These are phyloP conservation scores for Prionailurus viverrinus DNA, from an alignment of 2,113 vertebrate species.

Conservation along the genomic window DNA sequence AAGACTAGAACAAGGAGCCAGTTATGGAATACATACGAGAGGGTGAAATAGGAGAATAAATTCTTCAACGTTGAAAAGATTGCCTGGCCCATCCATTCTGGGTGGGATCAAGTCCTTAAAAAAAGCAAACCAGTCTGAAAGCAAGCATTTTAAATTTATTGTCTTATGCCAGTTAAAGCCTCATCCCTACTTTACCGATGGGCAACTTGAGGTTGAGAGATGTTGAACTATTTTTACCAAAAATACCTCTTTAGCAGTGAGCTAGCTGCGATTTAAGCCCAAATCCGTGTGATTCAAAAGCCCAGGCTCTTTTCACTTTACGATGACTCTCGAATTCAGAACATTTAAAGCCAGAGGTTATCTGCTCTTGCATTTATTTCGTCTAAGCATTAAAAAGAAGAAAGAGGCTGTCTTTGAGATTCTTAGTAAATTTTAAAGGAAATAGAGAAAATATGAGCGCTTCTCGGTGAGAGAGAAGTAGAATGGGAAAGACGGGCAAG, in stretches of 20 bases:
- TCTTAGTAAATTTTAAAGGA: background rate
- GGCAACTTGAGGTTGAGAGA: background rate
- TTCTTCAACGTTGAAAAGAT: background rate
- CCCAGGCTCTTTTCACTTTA: background rate
- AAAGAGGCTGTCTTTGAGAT: background rate
- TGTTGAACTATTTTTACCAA: background rate
- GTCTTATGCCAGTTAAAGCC: background rate
- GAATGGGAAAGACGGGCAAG: background rate
- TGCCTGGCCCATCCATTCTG: background rate
- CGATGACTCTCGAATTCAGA: background rate
- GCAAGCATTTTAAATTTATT: background rate
- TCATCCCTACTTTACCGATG: background rate
- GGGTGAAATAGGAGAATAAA: conserved; percentile 8
- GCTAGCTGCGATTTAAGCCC: background rate
- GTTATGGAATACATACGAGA: background rate
- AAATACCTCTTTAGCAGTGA: background rate
- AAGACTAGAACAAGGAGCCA: background rate
- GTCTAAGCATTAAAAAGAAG: background rate
- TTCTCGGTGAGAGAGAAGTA: background rate
- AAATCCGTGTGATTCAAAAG: background rate
- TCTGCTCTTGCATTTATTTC: background rate
- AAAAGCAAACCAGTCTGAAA: background rate
- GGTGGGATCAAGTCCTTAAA: background rate
- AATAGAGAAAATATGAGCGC: background rate
- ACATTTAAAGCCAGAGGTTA: background rate